These are phyloP conservation scores for Conopomorpha cramerella DNA, from an alignment of 1,140 invertebrate genomes.

Conservation along the genomic window DNA sequence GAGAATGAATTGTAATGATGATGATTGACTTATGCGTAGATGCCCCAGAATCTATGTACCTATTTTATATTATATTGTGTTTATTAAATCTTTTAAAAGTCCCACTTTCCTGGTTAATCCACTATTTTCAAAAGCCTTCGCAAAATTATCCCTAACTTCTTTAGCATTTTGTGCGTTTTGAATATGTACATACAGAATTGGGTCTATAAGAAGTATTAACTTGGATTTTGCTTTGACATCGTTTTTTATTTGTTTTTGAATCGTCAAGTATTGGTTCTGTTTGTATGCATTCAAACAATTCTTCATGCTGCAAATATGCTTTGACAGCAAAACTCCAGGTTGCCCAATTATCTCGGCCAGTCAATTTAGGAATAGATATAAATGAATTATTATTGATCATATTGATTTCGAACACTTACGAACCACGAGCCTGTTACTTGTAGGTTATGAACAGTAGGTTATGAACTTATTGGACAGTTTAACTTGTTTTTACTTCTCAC, in stretches of 20 bases:
- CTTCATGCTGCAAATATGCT: conserved; percentile 1
- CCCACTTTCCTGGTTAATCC: too few relatives aligned
- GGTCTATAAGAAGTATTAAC: too few relatives aligned
- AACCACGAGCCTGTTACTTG: too few relatives aligned
- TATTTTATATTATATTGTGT: background rate
- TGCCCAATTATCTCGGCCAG: conserved; percentile 1
- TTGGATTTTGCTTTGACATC: conserved; percentile 1
- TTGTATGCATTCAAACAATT: background rate
- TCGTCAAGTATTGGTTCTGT: background rate
- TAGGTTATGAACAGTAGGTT: too few relatives aligned
- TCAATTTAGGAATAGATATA: background rate
- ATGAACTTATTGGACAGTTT: too few relatives aligned
- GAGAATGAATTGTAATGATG: too few relatives aligned
- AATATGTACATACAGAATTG: background rate
- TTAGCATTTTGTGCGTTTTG: background rate
- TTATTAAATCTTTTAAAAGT: background rate
- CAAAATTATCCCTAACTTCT: background rate
- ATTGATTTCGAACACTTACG: too few relatives aligned
- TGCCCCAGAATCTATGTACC: background rate
- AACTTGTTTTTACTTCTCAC: too few relatives aligned
- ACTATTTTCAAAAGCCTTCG: background rate
- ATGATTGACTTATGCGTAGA: too few relatives aligned
- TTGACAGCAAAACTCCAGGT: conserved; percentile 3
- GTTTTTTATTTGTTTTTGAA: background rate
- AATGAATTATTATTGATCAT: background rate